Evolutionary conservation across 2,797 vertebrate genomes (phyloP), one percentile per base, ranked within the genome.

Genomic region (Intellagama lesueurii): DNA sequence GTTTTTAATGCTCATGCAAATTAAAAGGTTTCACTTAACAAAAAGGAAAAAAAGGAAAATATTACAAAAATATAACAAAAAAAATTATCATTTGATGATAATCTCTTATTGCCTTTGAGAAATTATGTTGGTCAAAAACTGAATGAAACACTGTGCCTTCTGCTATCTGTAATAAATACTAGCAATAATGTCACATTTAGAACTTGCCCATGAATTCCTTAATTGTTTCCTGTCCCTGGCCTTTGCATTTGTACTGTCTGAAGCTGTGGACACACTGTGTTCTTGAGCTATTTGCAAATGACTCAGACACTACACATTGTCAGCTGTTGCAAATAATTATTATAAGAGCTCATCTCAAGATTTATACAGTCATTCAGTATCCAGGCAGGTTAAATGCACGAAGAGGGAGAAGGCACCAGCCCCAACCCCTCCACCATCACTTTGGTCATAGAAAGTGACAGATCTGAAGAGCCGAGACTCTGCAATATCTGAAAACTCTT

Each of bases 41-140:
- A 86, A 66, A 75, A 56, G 4, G 22, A 14, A 87, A 16, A 86
- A 66, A 75, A 56, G 4, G 22, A 14, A 87, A 91, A 91, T 83
- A 40, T 40, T 2, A 40, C 40, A 40, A 40, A 40, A 40, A 40
- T 40, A 40, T 40, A 40, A 40, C 40, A 40, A 40, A 40, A 40
- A 8, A 9, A 12, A 85, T 19, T 0, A 1, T 88, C 52, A 64
- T 87, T 22, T 32, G 17, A 24, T 0, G 86, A 64, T 87, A 28
- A 2, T 0, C 88, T 88, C 78, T 91, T 69, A 40, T 47, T 7
- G 47, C 22, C 22, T 86, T 44, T 70, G 87, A 89, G 44, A 90
- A 83, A 87, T 85, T 4, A 87, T 75, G 69, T 30, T 44, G 19
- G 9, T 79, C 52, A n/a, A 17, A 79, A 86, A 87, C 85, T 47